Evolutionary conservation across 2,113 vertebrate species (phyloP), one percentile per base, ranked within the genome.

Genomic region (Dasyornis broadbenti): DNA sequence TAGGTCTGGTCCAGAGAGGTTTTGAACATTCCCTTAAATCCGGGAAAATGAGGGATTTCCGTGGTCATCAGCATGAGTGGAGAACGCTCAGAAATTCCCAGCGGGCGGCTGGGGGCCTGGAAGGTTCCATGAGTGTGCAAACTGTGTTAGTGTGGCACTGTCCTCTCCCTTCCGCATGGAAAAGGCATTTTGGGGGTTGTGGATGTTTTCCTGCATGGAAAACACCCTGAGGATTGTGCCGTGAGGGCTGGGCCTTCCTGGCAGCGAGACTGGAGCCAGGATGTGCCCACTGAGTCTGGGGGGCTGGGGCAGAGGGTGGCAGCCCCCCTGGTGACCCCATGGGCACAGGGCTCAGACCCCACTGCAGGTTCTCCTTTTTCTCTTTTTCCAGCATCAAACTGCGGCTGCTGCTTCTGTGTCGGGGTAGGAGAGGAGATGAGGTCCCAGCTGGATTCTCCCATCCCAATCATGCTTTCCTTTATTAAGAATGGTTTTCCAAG

Each of bases 71-170:
- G 49, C 9, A 8, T 1, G 11, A 68, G 49, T 7, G 4, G 53
- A 21, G 82, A 53, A 49, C 1, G 1, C 23, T 80, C 59, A 61
- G 80, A 52, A 19, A 0, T 10, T 33, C 11, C 0, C 63, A 72
- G 71, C 4, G 1, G 54, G 50, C 69, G 78, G 50, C 37, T 23
- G 50, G 42, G 59, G 33, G 30, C 45, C 68, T 7, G 2, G 8
- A 19, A 4, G 56, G 47, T 1, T 30, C 17, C 21, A 7, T 33
- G 22, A 2, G n/a, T 13, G 24, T 24, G 57, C 66, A n/a, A 2
- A 5, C n/a, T 35, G 31, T 1, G 11, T 5, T 3, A 0, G 30
- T 10, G 69, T 4, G 35, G 13, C 59, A 2, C 50, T 9, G 5
- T 9, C 80, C 53, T 64, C 49, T 33, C 44, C 54, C 30, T 86